phyloP scores from a whole-genome alignment of 2,888 invertebrate species.

The Cerastoderma edule region DNA sequence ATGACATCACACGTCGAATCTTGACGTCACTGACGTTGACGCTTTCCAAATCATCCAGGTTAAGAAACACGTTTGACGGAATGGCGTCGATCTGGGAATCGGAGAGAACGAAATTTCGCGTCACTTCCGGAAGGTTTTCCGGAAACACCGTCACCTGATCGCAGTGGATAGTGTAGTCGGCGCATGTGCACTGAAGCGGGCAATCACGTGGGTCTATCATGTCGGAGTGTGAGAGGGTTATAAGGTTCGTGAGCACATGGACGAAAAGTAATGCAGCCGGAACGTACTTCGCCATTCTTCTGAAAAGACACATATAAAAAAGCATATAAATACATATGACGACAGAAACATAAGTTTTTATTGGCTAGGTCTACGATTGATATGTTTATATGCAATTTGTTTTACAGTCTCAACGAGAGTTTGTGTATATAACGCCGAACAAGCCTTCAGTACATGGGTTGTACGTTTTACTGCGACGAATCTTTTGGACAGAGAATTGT shows the following conservation, averaged over 20 bases:
- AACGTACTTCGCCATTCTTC: background rate
- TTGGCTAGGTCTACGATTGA: no score
- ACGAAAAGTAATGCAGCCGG: background rate
- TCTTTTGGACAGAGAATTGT: no score
- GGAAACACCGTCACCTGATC: constrained; percentile 31
- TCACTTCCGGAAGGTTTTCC: constrained; percentile 35
- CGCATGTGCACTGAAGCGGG: constrained; percentile 45
- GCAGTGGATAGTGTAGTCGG: constrained; percentile 37
- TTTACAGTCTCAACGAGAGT: no score
- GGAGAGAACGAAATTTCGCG: constrained; percentile 29
- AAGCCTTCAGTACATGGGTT: background rate
- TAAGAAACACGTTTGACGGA: constrained; percentile 40
- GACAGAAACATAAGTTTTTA: no score
- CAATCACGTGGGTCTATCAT: constrained; percentile 32
- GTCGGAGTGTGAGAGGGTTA: background rate
- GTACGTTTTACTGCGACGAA: background rate
- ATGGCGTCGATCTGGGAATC: constrained; percentile 38
- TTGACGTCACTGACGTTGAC: constrained; percentile 28
- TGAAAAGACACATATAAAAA: constrained; percentile 13
- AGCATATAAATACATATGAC: no score
- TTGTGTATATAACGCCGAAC: background rate
- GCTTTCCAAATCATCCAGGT: constrained; percentile 19
- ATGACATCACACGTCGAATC: constrained; percentile 39
- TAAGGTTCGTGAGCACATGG: background rate
- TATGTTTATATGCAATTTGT: no score